Base-by-base conservation (phyloP, 2,797 vertebrate genomes). In the Sphaeramia orbicularis region DNA sequence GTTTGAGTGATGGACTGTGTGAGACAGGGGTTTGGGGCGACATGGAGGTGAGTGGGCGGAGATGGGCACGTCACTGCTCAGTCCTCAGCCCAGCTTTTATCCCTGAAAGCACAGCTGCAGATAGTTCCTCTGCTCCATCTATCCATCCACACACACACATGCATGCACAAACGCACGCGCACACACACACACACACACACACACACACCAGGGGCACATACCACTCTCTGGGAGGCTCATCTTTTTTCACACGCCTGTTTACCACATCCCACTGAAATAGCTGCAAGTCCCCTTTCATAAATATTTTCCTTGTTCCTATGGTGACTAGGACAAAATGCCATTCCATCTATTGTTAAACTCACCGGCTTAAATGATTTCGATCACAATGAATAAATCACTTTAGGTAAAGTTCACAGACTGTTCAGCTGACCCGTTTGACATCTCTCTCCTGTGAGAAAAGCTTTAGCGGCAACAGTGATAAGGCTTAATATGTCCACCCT, bases 261-360 rank as follows among this genome's bases (percentile, higher is more conserved):
- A 83, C 53, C 42, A 40, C 75, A 70, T 74, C 76, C 55, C 77
- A 80, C 63, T 76, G 48, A 67, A 82, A 88, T 83, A 84, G 75
- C 80, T 48, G 9, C 44, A 45, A 27, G 53, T 55, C 41, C 45
- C 65, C 37, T 70, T 65, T 63, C 19, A 30, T 74, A 86, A 89
- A 91, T 90, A 87, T 88, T 91, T 76, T 14, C 51, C 45, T 52
- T 51, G 85, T 83, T 60, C 58, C 86, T 60, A 78, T 87, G 78
- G 89, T 75, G 64, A 88, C 88, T 4, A 4, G 24, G 74, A 73
- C 49, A 57, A 75, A 69, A 71, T 80, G 69, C 32, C 78, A 87
- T 84, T 77, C 61, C 68, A 11, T 27, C 65, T 40, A 74, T 78
- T 80, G 81, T 81, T 72, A 72, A 51, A 21, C 30, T 0, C 10